phyloP scores from a whole-genome alignment of 2,797 vertebrate genomes.

The Neosilurus hyrtlii region DNA sequence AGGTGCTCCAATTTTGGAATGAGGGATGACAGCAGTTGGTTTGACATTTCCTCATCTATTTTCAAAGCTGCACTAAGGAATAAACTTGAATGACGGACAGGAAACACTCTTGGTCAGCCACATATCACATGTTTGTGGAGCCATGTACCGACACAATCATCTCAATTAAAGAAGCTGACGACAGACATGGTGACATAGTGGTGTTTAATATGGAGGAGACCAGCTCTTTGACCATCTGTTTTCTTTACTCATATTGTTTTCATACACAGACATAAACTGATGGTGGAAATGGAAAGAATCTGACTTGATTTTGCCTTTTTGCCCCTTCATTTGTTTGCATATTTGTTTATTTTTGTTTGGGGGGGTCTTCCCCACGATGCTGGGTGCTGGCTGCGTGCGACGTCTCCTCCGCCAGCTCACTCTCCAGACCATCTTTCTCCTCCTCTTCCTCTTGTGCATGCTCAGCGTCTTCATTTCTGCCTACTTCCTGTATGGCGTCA shows the following conservation, averaged over 20 bases:
- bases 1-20: constrained; percentile 20
- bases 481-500: constrained; percentile 85
- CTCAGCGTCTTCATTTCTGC: constrained; percentile 82
- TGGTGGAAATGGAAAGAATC: constrained; percentile 14
- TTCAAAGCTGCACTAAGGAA: not conserved
- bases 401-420: constrained; percentile 79
- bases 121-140: not conserved
- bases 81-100: constrained; percentile 16
- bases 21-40: not conserved
- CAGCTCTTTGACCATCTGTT: constrained; percentile 3
- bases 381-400: constrained; percentile 72
- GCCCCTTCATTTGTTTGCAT: not conserved
- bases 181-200: constrained; percentile 58
- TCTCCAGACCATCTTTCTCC: constrained; percentile 77
- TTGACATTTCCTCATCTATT: not conserved
- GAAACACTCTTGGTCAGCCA: not conserved
- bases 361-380: constrained; percentile 71
- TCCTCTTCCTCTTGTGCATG: constrained; percentile 80
- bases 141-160: not conserved
- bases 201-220: constrained; percentile 24
- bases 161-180: constrained; percentile 10
- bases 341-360: constrained; percentile 14
- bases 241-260: constrained; percentile 8
- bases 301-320: constrained; percentile 16
- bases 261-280: not conserved